A percentile compares a stretch with the other conserved stretches of the same genome.
Conservation (phyloP, 2,113 vertebrate species). For the Lasiurus cinereus region DNA sequence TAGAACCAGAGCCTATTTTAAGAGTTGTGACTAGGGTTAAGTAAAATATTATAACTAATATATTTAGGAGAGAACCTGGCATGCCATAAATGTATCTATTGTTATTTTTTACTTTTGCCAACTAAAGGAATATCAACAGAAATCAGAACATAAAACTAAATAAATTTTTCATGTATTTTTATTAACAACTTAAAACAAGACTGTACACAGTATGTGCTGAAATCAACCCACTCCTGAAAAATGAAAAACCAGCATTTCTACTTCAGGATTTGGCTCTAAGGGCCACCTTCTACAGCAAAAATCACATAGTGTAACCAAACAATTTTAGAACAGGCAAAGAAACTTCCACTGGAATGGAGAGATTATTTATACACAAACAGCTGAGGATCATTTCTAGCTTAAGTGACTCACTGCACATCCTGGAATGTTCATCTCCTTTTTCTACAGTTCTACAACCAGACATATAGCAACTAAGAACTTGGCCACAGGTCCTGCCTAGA, state of each 20-base stretch:
- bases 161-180: constrained; percentile 84
- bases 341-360: constrained; percentile 72
- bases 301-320: constrained; percentile 85
- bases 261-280: constrained; percentile 87
- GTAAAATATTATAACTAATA: constrained; percentile 35
- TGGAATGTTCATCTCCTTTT: constrained; percentile 85
- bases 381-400: constrained; percentile 84
- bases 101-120: constrained; percentile 51
- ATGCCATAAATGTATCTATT: not conserved
- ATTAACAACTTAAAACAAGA: constrained; percentile 87
- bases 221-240: constrained; percentile 81
- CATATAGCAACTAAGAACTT: constrained; percentile 85
- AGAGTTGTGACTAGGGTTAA: not conserved
- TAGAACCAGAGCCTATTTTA: not conserved
- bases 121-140: constrained; percentile 60
- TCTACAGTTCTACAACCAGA: constrained; percentile 81
- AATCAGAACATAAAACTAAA: constrained; percentile 67
- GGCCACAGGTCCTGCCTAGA: constrained; percentile 91
- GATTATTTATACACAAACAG: constrained; percentile 87
- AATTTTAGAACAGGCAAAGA: constrained; percentile 68
- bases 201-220: constrained; percentile 82
- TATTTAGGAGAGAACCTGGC: not conserved
- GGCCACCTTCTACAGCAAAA: constrained; percentile 85
- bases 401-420: constrained; percentile 80
- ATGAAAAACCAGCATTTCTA: constrained; percentile 76